Base-by-base conservation (phyloP, 2,888 invertebrate genomes). In the Ommatoiulus sabulosus region DNA sequence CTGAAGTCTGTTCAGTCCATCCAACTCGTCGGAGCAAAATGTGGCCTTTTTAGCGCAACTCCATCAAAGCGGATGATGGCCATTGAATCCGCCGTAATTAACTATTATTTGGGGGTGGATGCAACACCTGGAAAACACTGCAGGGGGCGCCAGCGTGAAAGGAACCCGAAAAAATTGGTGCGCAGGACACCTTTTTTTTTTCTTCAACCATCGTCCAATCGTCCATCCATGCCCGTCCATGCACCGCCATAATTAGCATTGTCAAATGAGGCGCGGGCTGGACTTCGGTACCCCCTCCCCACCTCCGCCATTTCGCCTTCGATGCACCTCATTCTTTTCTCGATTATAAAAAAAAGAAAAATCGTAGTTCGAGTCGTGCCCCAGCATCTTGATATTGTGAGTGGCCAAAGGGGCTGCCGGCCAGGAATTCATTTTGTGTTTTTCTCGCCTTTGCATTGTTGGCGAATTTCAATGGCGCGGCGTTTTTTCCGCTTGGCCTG, bases 341-440 rank as follows among this genome's bases (percentile, higher is more conserved):
- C 72, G 72, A 24, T 24, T 72, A 24, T 24, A 24, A 24, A 24
- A 24, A 72, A 17, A 48, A 48, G 7, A 48, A 48, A 48, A 48
- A 12, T 48, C 57, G 17, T n/a, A 5, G 57, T 24, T 72, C 72
- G 24, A 72, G 72, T 72, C 72, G 72, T 72, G 72, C 72, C n/a
- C 72, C 72, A 72, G 72, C 72, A 72, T 72, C 72, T 72, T n/a
- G 24, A 72, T 72, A n/a, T 24, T 24, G 57, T 24, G 10, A 72
- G 72, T 72, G 72, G 72, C 72, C 72, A 72, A 72, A 72, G 72
- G 72, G 72, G 72, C 72, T 24, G 72, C 72, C 72, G 72, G 72
- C 72, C 72, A 72, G 72, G 72, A 72, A 72, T 72, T 72, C 72
- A 72, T 72, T 72, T 72, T 72, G 72, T 72, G 72, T 24, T 72